Conservation (phyloP, 2,888 invertebrate genomes). For the Callinectes sapidus region DNA sequence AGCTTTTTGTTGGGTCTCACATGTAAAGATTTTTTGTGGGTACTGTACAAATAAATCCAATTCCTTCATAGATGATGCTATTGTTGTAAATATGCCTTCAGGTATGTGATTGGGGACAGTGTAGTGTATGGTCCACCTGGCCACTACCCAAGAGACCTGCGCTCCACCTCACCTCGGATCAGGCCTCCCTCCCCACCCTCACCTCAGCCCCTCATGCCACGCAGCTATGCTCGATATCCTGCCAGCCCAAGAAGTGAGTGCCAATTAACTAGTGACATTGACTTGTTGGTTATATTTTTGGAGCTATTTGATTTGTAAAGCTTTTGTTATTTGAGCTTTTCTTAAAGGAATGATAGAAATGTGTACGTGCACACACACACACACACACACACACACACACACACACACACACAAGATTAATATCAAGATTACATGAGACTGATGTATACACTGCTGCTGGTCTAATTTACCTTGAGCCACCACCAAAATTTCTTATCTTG, state of each 20-base stretch:
- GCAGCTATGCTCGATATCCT: conserved; percentile 43
- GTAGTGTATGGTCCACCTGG: conserved; percentile 66
- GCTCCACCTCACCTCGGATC: conserved; percentile 43
- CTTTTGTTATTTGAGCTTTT: not conserved
- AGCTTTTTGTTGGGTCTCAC: no score
- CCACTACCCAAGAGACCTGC: conserved; percentile 59
- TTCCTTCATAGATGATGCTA: not conserved
- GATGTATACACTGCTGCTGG: no score
- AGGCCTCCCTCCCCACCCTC: conserved; percentile 38
- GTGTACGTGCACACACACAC: no score
- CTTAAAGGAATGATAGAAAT: not conserved
- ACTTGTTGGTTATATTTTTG: not conserved
- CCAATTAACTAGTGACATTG: not conserved
- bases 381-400: no score
- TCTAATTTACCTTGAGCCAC: no score
- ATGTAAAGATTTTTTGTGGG: no score
- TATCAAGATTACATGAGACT: no score
- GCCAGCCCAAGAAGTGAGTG: conserved; percentile 57
- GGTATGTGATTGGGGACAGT: conserved; percentile 67
- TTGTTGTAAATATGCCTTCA: not conserved
- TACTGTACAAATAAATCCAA: no score
- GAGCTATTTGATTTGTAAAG: not conserved
- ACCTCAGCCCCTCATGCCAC: conserved; percentile 42
- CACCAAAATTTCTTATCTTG: no score
- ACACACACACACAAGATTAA: no score